phyloP scores from a whole-genome alignment of 1,140 invertebrate species.

The Atta colombica region DNA sequence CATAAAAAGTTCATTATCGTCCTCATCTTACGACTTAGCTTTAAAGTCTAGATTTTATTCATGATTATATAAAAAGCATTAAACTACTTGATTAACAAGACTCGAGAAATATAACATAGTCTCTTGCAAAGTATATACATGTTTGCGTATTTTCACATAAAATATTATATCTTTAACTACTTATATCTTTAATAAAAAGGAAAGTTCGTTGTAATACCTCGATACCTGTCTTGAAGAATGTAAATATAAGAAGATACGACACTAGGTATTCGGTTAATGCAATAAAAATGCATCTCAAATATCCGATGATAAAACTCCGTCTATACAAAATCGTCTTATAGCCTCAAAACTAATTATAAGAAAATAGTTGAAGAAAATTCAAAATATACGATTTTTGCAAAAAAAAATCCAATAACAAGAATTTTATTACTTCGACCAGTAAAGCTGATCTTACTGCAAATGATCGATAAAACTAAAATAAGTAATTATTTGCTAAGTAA shows the following conservation, averaged over 20 bases:
- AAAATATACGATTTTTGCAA: background rate
- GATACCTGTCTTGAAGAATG: conserved; percentile 24
- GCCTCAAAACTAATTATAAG: background rate
- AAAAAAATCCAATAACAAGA: background rate
- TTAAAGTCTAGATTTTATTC: conserved; percentile 38
- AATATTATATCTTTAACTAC: too few relatives aligned
- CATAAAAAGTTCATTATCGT: conserved; percentile 17
- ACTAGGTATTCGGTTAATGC: background rate
- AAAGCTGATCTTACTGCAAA: background rate
- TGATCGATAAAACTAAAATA: background rate
- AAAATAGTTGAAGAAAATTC: background rate
- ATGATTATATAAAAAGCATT: background rate
- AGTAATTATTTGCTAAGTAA: conserved; percentile 37
- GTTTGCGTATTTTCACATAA: background rate
- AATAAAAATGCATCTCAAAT: conserved; percentile 43
- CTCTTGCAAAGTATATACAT: background rate
- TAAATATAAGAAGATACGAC: conserved; percentile 7
- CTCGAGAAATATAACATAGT: background rate
- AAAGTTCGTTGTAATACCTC: too few relatives aligned
- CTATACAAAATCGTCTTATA: background rate
- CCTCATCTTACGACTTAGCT: background rate
- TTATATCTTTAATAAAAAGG: background rate
- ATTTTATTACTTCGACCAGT: conserved; percentile 11
- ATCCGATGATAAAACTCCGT: conserved; percentile 27
- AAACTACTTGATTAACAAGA: conserved; percentile 8